Conservation (phyloP, 2,888 invertebrate genomes). For the Synanthedon formicaeformis region DNA sequence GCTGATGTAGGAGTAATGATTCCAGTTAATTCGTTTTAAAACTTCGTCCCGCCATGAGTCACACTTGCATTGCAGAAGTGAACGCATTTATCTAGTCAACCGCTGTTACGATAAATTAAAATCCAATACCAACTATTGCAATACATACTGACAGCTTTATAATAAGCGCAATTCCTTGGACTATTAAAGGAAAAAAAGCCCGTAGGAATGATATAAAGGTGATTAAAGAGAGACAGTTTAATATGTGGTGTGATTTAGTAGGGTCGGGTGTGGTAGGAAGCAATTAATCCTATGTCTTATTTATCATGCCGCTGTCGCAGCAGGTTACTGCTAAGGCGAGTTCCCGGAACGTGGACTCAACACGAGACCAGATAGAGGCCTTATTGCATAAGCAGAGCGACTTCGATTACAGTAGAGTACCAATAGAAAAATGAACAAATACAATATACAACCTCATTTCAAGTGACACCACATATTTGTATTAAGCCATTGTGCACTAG, state of each 20-base stretch:
- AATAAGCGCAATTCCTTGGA: slow-evolving; percentile 12
- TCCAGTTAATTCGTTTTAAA: background rate
- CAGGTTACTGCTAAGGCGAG: slow-evolving; percentile 45
- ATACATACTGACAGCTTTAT: slow-evolving; percentile 42
- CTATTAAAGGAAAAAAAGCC: slow-evolving; percentile 20
- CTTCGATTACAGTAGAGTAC: background rate
- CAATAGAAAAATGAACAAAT: too few relatives aligned
- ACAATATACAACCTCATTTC: too few relatives aligned
- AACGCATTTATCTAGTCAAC: slow-evolving; percentile 24
- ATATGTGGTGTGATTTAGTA: slow-evolving; percentile 47
- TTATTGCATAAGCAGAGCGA: slow-evolving; percentile 8
- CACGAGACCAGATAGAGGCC: slow-evolving; percentile 2
- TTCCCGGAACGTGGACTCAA: slow-evolving; percentile 25
- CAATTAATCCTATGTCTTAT: slow-evolving; percentile 61
- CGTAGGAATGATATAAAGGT: slow-evolving; percentile 28
- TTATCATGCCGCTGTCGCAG: slow-evolving; percentile 55
- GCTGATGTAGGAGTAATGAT: background rate
- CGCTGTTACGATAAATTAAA: slow-evolving; percentile 32
- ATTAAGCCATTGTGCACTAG: too few relatives aligned
- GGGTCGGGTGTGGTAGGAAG: slow-evolving; percentile 49
- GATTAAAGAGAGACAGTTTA: slow-evolving; percentile 45
- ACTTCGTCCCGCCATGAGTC: slow-evolving; percentile 11
- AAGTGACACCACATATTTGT: too few relatives aligned
- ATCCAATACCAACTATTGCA: slow-evolving; percentile 25
- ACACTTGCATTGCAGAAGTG: slow-evolving; percentile 20